phyloP scores from a whole-genome alignment of 2,888 invertebrate genomes.

The Lamproptera curius region DNA sequence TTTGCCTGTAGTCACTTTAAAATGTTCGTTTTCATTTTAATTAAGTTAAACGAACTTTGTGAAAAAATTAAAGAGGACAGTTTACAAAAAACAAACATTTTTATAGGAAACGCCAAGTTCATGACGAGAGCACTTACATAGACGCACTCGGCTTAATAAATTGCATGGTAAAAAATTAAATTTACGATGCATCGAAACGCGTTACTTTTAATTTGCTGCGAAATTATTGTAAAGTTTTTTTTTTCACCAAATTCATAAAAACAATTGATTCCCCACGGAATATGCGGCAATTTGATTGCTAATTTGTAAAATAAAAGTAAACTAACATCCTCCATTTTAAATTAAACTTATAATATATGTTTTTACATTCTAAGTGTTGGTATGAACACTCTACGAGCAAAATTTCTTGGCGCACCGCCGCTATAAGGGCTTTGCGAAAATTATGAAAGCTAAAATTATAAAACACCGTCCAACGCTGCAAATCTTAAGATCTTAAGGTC shows the following conservation, averaged over 20 bases:
- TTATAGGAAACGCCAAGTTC: slow-evolving; percentile 21
- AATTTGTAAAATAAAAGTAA: too few relatives aligned
- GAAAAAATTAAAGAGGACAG: slow-evolving; percentile 4
- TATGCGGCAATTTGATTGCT: too few relatives aligned
- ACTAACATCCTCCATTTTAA: too few relatives aligned
- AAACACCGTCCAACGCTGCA: too few relatives aligned
- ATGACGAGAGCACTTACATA: slow-evolving; percentile 24
- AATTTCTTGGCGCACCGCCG: neutral
- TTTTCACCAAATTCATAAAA: too few relatives aligned
- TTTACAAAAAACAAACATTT: too few relatives aligned
- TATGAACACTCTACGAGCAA: neutral
- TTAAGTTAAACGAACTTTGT: slow-evolving; percentile 3
- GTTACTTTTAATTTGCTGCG: slow-evolving; percentile 48
- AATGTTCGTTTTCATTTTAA: neutral
- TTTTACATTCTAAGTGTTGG: neutral
- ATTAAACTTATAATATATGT: neutral
- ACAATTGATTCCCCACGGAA: too few relatives aligned
- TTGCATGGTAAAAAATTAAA: slow-evolving; percentile 41
- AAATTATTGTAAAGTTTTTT: slow-evolving; percentile 25
- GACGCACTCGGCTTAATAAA: slow-evolving; percentile 37
- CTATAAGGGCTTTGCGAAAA: too few relatives aligned
- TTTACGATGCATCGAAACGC: slow-evolving; percentile 37
- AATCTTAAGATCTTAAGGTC: too few relatives aligned
- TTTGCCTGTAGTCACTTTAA: neutral
- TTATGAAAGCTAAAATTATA: neutral